Base-by-base conservation (phyloP, 2,888 invertebrate genomes). In the Holacanthella duospinosa region DNA sequence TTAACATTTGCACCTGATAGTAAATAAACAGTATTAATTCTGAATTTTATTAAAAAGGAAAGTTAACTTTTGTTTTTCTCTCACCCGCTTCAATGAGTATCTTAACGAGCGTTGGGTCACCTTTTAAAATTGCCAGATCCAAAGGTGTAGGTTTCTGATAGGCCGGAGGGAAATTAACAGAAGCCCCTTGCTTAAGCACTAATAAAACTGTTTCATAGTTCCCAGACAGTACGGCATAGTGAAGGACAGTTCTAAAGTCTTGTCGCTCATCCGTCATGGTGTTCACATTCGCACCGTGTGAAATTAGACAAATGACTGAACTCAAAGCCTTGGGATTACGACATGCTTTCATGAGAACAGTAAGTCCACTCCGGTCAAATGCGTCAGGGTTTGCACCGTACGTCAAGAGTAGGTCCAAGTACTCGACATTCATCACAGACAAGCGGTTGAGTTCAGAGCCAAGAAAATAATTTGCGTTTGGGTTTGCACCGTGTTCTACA, bases 391-490 rank as follows among this genome's bases (percentile, higher is more conserved):
- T 84, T 1, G 93, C 93, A 1, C 93, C 93, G 75, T 88, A 89
- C 24, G 85, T 85, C 63, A 94, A 81, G 67, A 93, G 79, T 69
- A 93, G 79, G 75, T 89, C 86, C 76, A 93, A 76, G 75, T 88
- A 91, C 71, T 89, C 86, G 59, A 87, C 80, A 74, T 92, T 88
- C 67, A 85, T 77, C 6, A 84, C 81, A 0, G 87, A 88, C 2
- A 93, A 86, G 74, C 92, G 80, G 77, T 92, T 93, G 74, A 94
- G 89, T 79, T 94, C 93, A 0, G 89, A 83, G 3, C 92, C 92
- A 76, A 91, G 88, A 79, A 93, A 92, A 78, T 92, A 91, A n/a
- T 89, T 82, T 74, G 91, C 89, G 78, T 93, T 92, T 3, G 92
- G 89, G 77, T 92, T 87, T 0, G 93, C 93, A 0, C 93, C 93